A percentile compares a stretch with the other conserved stretches of the same genome.
phyloP scores from a whole-genome alignment of 2,888 invertebrate species.

The Lycocerus yunnanus region DNA sequence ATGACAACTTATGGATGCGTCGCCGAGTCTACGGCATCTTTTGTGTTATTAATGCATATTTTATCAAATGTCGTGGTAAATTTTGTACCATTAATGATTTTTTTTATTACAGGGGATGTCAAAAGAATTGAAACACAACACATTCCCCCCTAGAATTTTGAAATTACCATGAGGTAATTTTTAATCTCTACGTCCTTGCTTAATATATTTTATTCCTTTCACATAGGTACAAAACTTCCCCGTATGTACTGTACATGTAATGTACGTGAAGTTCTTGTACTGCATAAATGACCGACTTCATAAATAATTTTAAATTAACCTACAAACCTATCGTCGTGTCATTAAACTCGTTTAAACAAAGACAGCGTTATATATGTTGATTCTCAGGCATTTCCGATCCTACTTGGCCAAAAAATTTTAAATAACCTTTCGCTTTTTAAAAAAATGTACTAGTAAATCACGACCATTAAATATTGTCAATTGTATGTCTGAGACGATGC shows the following conservation, averaged over 20 bases:
- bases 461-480: background rate
- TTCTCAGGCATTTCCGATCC: background rate
- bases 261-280: background rate
- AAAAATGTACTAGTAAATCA: background rate
- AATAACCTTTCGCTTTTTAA: background rate
- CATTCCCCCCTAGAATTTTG: background rate
- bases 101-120: background rate
- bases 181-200: background rate
- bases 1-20: conserved; percentile 25
- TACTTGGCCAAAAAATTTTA: background rate
- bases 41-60: background rate
- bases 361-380: background rate
- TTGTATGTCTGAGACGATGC: background rate
- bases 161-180: background rate
- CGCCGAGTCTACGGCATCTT: conserved; percentile 14
- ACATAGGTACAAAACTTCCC: background rate
- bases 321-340: background rate
- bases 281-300: background rate
- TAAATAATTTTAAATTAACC: background rate
- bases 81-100: background rate
- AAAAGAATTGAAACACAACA: background rate
- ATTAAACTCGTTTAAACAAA: background rate
- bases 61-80: background rate
- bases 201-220: background rate
- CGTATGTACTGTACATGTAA: background rate